phyloP scores from a whole-genome alignment of 1,140 invertebrate species.

The Idris sp. region DNA sequence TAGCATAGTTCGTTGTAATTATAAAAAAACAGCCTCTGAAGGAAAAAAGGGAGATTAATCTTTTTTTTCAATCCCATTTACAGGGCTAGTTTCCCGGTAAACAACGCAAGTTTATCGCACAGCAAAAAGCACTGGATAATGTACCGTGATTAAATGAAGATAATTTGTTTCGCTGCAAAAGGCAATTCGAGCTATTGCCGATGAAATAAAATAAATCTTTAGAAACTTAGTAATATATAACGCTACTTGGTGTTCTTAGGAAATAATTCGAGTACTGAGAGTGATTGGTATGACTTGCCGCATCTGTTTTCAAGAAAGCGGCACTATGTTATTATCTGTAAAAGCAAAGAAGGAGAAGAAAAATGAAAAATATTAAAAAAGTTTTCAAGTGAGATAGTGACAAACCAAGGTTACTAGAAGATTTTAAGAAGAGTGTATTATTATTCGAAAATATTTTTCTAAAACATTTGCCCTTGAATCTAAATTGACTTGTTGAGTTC shows the following conservation, averaged over 20 bases:
- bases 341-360: constrained; percentile 4
- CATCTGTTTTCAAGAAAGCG: constrained; percentile 67
- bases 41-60: too few relatives aligned
- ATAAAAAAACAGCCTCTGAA: too few relatives aligned
- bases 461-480: too few relatives aligned
- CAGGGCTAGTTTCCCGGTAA: constrained; percentile 22
- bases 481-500: too few relatives aligned
- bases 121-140: constrained; percentile 30
- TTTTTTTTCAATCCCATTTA: constrained; percentile 1
- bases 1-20: too few relatives aligned
- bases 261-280: constrained; percentile 65
- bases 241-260: constrained; percentile 62
- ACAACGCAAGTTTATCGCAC: constrained; percentile 36
- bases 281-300: constrained; percentile 68
- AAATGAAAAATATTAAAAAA: constrained; percentile 25
- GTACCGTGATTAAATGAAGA: constrained; percentile 46
- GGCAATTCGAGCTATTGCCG: constrained; percentile 40
- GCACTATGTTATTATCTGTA: constrained; percentile 68
- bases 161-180: constrained; percentile 42
- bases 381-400: constrained; percentile 27
- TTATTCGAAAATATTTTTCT: too few relatives aligned
- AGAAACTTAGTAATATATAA: constrained; percentile 46
- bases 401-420: constrained; percentile 40
- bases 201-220: constrained; percentile 44
- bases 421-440: too few relatives aligned